These are phyloP conservation scores for Cynocephalus volans DNA, from an alignment of 2,113 vertebrate genomes.

Conservation along the genomic window DNA sequence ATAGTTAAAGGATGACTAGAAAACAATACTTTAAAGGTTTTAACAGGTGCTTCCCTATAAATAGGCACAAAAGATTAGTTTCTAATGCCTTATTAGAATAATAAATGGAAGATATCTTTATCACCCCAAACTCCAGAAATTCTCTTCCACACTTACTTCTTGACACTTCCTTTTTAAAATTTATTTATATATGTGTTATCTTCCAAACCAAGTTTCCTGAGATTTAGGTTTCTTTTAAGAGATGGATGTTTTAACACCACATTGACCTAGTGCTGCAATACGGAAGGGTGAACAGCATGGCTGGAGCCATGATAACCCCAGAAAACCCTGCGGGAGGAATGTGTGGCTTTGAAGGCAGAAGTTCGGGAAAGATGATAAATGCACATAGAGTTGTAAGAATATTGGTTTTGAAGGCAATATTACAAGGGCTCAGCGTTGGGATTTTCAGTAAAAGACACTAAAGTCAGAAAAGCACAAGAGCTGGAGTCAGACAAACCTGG, in stretches of 20 bases:
- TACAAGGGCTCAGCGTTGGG: not conserved
- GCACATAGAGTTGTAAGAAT: not conserved
- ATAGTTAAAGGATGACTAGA: slow-evolving; percentile 33
- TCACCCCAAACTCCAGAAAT: slow-evolving; percentile 28
- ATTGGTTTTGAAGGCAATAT: not conserved
- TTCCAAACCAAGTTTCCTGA: not conserved
- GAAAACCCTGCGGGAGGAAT: not conserved
- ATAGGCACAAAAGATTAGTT: slow-evolving; percentile 24
- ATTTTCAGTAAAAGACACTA: slow-evolving; percentile 31
- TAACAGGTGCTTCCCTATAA: slow-evolving; percentile 49
- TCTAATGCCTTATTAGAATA: slow-evolving; percentile 41
- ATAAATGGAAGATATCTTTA: slow-evolving; percentile 48
- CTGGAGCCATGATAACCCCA: not conserved
- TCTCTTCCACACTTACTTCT: not conserved
- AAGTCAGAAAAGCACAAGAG: not conserved
- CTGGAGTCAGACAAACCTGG: not conserved
- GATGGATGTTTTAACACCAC: not conserved
- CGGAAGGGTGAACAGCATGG: not conserved
- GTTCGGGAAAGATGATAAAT: not conserved
- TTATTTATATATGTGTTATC: not conserved
- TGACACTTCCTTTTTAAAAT: not conserved
- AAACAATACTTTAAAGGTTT: slow-evolving; percentile 11
- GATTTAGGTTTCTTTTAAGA: not conserved
- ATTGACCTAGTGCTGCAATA: not conserved
- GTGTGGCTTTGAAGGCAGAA: not conserved